Percentiles rank a stretch among this genome's conserved stretches.
phyloP scores from a whole-genome alignment of 2,888 invertebrate species.

The Notocelia uddmanniana region DNA sequence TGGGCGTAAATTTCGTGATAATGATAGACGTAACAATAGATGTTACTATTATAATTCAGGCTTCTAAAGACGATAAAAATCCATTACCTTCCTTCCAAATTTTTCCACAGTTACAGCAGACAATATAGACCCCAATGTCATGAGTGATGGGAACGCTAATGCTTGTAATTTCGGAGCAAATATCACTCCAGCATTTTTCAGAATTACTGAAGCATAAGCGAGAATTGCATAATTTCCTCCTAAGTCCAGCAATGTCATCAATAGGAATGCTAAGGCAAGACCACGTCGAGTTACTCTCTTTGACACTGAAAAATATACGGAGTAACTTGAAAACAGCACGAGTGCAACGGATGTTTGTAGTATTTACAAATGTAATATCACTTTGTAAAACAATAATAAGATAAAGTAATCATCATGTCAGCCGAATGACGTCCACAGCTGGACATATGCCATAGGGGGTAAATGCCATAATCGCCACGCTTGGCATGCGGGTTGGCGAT shows the following conservation, averaged over 20 bases:
- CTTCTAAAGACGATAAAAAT: too few relatives aligned
- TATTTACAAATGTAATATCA: too few relatives aligned
- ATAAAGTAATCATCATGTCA: too few relatives aligned
- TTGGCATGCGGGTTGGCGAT: too few relatives aligned
- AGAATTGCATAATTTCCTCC: constrained; percentile 64
- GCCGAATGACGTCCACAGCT: too few relatives aligned
- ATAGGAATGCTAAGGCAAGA: constrained; percentile 37
- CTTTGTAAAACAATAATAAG: too few relatives aligned
- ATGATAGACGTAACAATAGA: too few relatives aligned
- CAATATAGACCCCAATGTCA: constrained; percentile 67
- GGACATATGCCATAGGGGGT: too few relatives aligned
- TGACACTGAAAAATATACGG: constrained; percentile 26
- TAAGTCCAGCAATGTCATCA: constrained; percentile 57
- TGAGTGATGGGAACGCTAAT: constrained; percentile 68
- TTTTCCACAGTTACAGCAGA: constrained; percentile 69
- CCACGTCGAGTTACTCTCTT: constrained; percentile 32
- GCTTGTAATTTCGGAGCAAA: constrained; percentile 69
- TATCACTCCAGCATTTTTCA: constrained; percentile 65
- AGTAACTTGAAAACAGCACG: not conserved
- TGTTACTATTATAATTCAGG: too few relatives aligned
- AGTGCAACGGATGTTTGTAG: not conserved
- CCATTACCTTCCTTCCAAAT: constrained; percentile 69
- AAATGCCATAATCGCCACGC: too few relatives aligned
- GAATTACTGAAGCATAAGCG: constrained; percentile 65
- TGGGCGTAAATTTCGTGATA: too few relatives aligned